Conservation (phyloP, 2,113 vertebrate species). For the Nycticryphes semicollaris region DNA sequence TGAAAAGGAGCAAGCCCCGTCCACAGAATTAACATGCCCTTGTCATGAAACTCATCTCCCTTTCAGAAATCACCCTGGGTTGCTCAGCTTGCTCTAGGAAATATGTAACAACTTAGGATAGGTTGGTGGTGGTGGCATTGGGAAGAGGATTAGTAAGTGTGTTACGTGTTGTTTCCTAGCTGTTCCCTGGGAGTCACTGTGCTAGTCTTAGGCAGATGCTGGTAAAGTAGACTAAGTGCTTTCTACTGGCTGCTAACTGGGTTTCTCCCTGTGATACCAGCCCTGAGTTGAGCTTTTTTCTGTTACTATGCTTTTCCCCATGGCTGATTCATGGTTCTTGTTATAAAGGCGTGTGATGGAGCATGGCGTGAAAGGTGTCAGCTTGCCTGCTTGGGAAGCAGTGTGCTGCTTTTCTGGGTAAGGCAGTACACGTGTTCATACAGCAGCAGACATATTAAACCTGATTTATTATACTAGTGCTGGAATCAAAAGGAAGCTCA, state of each 20-base stretch:
- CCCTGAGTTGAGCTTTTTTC: background rate
- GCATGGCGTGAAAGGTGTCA: no score
- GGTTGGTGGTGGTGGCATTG: background rate
- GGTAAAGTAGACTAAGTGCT: background rate
- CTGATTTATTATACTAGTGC: background rate
- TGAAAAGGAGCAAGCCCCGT: background rate
- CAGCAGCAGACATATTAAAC: background rate
- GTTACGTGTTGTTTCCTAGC: accelerated
- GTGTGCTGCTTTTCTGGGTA: accelerated
- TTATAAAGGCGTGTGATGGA: background rate
- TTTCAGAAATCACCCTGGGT: background rate
- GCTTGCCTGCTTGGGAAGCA: background rate
- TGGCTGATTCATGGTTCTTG: background rate
- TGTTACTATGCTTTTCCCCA: background rate
- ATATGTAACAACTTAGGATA: background rate
- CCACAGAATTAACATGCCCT: background rate
- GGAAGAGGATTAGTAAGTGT: background rate
- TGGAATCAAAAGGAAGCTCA: background rate
- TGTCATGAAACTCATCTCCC: background rate
- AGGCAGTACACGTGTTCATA: background rate
- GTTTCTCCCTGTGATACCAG: background rate
- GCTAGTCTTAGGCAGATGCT: background rate
- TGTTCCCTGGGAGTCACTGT: background rate
- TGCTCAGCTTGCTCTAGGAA: background rate
- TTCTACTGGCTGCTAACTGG: background rate